These are phyloP conservation scores for Lepidocolaptes lacrymiger DNA, from an alignment of 2,797 vertebrate species.

Conservation along the genomic window DNA sequence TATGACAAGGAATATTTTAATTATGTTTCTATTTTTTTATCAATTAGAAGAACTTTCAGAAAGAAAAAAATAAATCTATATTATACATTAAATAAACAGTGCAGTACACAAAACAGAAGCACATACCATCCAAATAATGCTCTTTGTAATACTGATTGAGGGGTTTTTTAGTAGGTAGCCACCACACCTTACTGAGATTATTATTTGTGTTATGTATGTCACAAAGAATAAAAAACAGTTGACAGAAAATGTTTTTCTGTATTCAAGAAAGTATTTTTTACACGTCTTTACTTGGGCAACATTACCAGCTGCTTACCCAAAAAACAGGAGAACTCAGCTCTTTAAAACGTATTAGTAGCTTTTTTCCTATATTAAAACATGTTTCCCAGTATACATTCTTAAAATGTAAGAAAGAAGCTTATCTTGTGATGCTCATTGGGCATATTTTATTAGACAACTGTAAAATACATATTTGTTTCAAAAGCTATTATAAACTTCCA, in stretches of 20 bases:
- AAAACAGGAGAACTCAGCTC: neutral
- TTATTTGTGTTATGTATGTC: neutral
- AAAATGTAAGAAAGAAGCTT: neutral
- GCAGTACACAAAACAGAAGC: neutral
- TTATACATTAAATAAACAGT: neutral
- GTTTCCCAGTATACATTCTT: no score
- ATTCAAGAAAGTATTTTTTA: neutral
- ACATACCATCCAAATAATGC: neutral
- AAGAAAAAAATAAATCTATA: neutral
- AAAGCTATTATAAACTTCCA: neutral
- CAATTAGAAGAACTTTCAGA: neutral
- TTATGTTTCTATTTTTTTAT: neutral
- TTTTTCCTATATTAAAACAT: neutral
- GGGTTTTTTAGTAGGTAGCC: neutral
- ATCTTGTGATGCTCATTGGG: neutral
- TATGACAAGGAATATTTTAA: neutral
- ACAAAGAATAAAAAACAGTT: neutral
- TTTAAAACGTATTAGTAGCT: neutral
- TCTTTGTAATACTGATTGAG: neutral
- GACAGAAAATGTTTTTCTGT: neutral
- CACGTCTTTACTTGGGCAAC: neutral
- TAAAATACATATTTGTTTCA: neutral
- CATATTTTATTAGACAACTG: neutral
- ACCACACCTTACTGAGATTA: neutral
- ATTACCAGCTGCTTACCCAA: neutral